Conservation (phyloP, 2,888 invertebrate species). For the Polymixis lichenea region DNA sequence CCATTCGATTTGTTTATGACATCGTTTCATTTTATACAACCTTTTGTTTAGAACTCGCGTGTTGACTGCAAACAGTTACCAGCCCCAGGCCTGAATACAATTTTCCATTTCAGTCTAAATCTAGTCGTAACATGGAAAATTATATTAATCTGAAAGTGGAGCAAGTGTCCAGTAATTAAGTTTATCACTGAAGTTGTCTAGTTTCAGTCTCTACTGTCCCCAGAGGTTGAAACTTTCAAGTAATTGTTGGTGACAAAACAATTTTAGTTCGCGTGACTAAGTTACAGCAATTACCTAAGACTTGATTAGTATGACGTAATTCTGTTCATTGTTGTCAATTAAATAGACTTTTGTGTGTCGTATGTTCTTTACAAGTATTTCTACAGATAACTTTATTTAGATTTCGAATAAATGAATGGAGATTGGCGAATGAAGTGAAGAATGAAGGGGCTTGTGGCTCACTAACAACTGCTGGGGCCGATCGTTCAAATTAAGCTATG, state of each 20-base stretch:
- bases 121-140: conserved; percentile 13
- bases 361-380: not conserved
- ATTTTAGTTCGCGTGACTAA: conserved; percentile 31
- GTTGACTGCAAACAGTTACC: not conserved
- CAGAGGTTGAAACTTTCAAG: conserved; percentile 15
- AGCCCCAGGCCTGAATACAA: not conserved
- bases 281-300: not conserved
- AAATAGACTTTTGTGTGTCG: not conserved
- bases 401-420: not conserved
- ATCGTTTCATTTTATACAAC: not conserved
- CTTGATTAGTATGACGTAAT: conserved; percentile 1
- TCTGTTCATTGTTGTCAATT: conserved; percentile 8
- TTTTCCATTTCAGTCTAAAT: conserved; percentile 23
- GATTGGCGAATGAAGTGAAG: no score
- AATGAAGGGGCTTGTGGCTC: no score
- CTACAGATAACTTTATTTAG: not conserved
- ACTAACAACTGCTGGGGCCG: no score
- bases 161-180: conserved; percentile 46
- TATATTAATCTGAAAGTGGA: conserved; percentile 9
- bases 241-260: conserved; percentile 42
- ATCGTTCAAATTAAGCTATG: no score
- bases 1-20: no score
- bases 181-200: conserved; percentile 44
- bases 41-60: not conserved
- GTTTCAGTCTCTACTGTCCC: conserved; percentile 15